Percentiles rank a stretch among this genome's conserved stretches.
Evolutionary conservation across 37 sponge, comb jelly and placozoan genomes (phyloP).

Genomic region (Eunapius fragilis): DNA sequence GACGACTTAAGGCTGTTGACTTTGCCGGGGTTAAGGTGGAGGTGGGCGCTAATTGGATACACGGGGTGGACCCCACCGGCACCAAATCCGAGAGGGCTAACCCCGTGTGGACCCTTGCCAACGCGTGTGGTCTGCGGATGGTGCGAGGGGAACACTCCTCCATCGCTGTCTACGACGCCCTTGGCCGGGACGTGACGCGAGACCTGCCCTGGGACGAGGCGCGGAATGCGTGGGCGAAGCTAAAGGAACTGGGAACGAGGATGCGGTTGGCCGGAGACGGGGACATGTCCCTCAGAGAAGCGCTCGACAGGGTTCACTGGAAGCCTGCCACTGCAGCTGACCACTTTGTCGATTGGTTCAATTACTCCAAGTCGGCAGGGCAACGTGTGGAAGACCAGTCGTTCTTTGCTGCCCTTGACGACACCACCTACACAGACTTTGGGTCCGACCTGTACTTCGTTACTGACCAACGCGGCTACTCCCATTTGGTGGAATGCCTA

Average conservation of each 20-base stretch:
- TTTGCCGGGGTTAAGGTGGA: slow-evolving; percentile 36
- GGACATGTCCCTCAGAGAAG: slow-evolving; percentile 22
- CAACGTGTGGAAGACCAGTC: slow-evolving; percentile 25
- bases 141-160: not conserved
- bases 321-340: not conserved
- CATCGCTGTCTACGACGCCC: slow-evolving; percentile 2
- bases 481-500: slow-evolving; percentile 2
- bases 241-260: not conserved
- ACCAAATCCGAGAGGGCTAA: not conserved
- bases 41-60: slow-evolving; percentile 51
- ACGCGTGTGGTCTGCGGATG: not conserved
- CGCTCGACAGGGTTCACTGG: slow-evolving; percentile 3
- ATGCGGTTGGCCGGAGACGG: not conserved
- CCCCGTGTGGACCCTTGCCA: slow-evolving; percentile 2
- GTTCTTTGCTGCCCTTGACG: not conserved
- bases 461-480: slow-evolving; percentile 33
- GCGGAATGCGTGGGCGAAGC: not conserved
- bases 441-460: slow-evolving; percentile 25
- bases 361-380: slow-evolving; percentile 17
- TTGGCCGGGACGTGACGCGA: not conserved
- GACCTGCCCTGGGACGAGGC: not conserved
- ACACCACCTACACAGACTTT: not conserved
- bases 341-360: slow-evolving; percentile 27
- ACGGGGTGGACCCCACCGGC: slow-evolving; percentile 12
- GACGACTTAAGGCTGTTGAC: not conserved